Evolutionary conservation across 1,140 invertebrate genomes (phyloP), one percentile per base, ranked within the genome.

Genomic region (Idris sp.): DNA sequence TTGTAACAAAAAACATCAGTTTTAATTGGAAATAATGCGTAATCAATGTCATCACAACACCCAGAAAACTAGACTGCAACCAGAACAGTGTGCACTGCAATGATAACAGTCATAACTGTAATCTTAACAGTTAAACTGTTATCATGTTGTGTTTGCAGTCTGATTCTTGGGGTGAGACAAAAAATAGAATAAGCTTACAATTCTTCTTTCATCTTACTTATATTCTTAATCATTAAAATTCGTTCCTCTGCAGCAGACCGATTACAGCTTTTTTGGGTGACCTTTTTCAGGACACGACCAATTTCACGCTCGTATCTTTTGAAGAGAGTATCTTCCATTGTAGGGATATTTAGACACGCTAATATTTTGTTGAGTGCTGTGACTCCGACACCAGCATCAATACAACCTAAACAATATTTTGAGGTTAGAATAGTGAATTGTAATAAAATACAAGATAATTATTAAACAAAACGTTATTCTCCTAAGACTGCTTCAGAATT

Each of bases 361-460:
- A 49, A 31, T 10, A 62, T 41, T 62, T 62, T 62, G 10, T 49
- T 38, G 10, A 49, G n/a, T 0, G 19, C 18, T 8, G 18, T 30
- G 9, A 15, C 41, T 11, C 44, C 58, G 4, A 28, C 25, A 8
- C 58, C 58, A 49, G 19, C 10, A 31, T 62, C 33, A 7, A 62
- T 30, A 62, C 4, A 36, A 19, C 58, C 44, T 62, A 31, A 11
- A 48, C n/a, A n/a, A n/a, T n/a, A 31, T 31, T 4, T 31, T 9
- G 9, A 31, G 30, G 30, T 31, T 31, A 31, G 9, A 10, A n/a
- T n/a, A 31, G 10, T 31, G 30, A 31, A 31, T 31, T 31, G n/a
- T n/a, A n/a, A n/a, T n/a, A n/a, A n/a, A n/a, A n/a, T n/a, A n/a
- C n/a, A n/a, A 31, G 2, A 31, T 31, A 31, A 31, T 9, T 31